Evolutionary conservation across 2,113 vertebrate species (phyloP).

Genomic region (Serilophus lunatus): DNA sequence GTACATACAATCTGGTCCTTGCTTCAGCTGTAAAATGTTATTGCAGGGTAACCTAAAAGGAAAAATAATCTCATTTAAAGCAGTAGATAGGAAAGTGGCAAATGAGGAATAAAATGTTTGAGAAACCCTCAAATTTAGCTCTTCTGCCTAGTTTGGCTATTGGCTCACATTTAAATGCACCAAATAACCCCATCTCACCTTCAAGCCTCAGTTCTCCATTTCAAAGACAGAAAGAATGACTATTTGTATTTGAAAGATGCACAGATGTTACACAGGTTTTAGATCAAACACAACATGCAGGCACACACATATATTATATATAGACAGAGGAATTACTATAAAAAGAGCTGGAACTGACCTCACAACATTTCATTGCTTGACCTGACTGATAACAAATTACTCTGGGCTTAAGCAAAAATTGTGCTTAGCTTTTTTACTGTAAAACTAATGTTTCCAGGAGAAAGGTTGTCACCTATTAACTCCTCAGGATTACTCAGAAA

Average conservation of each 20-base stretch:
- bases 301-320: neutral
- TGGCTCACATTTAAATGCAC: neutral
- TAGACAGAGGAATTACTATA: neutral
- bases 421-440: neutral
- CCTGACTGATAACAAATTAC: neutral
- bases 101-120: neutral
- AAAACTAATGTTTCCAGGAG: neutral
- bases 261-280: neutral
- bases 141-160: neutral
- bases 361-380: neutral
- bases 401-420: neutral
- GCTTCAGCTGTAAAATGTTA: constrained; percentile 6
- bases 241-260: neutral
- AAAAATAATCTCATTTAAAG: neutral
- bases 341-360: neutral
- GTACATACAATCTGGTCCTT: constrained; percentile 3
- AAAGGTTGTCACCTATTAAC: neutral
- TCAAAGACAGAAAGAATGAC: neutral
- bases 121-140: neutral
- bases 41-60: neutral
- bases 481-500: neutral
- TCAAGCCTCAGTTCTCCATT: neutral
- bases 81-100: neutral
- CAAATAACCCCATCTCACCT: neutral
- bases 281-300: neutral